Conservation (phyloP, 2,888 invertebrate genomes). For the Epinotia brunnichana region DNA sequence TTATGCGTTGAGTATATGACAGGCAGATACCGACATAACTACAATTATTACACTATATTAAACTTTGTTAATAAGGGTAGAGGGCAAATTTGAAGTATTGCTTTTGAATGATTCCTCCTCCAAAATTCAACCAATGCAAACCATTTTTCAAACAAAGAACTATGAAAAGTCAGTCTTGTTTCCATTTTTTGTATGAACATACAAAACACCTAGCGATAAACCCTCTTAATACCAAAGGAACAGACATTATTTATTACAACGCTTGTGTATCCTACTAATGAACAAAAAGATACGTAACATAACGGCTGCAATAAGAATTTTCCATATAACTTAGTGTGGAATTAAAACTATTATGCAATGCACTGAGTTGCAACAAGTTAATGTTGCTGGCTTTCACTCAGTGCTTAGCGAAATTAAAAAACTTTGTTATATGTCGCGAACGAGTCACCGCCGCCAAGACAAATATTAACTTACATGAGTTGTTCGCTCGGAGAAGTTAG, state of each 20-base stretch:
- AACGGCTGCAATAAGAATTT: background rate
- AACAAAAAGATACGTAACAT: background rate
- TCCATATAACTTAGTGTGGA: background rate
- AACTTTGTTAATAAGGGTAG: too few species aligned
- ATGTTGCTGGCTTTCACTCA: slow-evolving; percentile 26
- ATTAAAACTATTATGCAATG: slow-evolving; percentile 22
- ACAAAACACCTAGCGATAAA: too few species aligned
- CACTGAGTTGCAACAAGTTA: slow-evolving; percentile 36
- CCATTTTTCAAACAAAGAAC: too few species aligned
- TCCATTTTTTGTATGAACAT: too few species aligned
- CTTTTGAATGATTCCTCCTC: too few species aligned
- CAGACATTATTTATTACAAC: background rate
- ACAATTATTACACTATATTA: too few species aligned
- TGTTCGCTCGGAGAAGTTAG: slow-evolving; percentile 33
- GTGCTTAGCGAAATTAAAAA: slow-evolving; percentile 44
- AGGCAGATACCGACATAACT: too few species aligned
- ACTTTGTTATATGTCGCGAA: slow-evolving; percentile 38
- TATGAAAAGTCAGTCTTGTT: too few species aligned
- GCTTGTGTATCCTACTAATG: background rate
- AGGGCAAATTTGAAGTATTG: too few species aligned
- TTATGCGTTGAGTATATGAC: too few species aligned
- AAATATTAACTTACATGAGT: slow-evolving; percentile 44
- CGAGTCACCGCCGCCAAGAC: slow-evolving; percentile 33
- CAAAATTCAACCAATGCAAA: too few species aligned
- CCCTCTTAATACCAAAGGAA: background rate